Conservation (phyloP, 2,888 invertebrate species). For the Scaptomyza tumidula region DNA sequence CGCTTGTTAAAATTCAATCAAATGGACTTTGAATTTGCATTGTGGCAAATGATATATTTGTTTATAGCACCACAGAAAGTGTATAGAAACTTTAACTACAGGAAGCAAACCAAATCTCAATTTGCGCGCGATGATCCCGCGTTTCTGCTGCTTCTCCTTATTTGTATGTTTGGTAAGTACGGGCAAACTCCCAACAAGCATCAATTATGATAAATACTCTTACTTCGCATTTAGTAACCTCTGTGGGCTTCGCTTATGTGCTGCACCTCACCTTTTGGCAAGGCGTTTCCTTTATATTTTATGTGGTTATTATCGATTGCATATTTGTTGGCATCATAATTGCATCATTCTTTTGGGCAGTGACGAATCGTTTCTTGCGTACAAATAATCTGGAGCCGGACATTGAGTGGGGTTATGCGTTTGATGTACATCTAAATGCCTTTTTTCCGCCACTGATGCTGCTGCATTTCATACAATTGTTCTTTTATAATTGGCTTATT, state of each 20-base stretch:
- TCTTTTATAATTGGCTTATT: conserved; percentile 93
- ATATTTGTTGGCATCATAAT: conserved; percentile 94
- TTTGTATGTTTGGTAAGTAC: conserved; percentile 90
- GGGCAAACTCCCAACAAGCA: background rate
- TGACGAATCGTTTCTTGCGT: conserved; percentile 83
- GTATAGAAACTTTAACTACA: conserved; percentile 97
- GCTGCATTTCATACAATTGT: conserved; percentile 95
- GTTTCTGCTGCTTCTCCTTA: conserved; percentile 95
- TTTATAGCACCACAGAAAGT: conserved; percentile 98
- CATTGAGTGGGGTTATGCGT: conserved; percentile 99
- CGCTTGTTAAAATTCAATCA: conserved; percentile 95
- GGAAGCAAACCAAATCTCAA: conserved; percentile 99
- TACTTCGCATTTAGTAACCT: conserved; percentile 88
- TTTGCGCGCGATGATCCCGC: conserved; percentile 99
- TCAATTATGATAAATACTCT: background rate
- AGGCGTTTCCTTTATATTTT: conserved; percentile 93
- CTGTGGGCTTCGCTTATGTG: conserved; percentile 94
- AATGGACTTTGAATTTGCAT: conserved; percentile 99
- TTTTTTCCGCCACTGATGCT: conserved; percentile 98
- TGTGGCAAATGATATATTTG: conserved; percentile 99
- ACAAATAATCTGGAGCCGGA: conserved; percentile 82
- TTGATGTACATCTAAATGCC: conserved; percentile 99
- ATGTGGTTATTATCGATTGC: conserved; percentile 97
- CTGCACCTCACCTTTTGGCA: conserved; percentile 89
- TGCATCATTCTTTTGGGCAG: conserved; percentile 95